These are phyloP conservation scores for Cheilosia impressa DNA, from an alignment of 2,888 invertebrate species.

Conservation along the genomic window DNA sequence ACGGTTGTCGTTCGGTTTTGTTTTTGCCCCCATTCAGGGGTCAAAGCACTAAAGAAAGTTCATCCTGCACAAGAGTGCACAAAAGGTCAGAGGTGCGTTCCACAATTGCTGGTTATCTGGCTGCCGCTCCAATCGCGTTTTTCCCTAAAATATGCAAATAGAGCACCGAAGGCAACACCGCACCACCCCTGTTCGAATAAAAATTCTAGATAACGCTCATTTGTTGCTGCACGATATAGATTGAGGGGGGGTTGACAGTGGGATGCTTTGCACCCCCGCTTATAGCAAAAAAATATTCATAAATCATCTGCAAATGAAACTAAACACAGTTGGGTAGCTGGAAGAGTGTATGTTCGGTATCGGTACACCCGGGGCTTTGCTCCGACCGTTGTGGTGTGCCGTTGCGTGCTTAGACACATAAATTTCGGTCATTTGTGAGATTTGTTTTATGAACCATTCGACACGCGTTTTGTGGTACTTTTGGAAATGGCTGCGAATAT, in stretches of 20 bases:
- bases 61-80: slow-evolving; percentile 43
- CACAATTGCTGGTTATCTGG: slow-evolving; percentile 36
- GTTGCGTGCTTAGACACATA: slow-evolving; percentile 68
- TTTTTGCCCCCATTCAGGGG: slow-evolving; percentile 1
- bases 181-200: slow-evolving; percentile 5
- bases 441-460: slow-evolving; percentile 74
- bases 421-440: slow-evolving; percentile 70
- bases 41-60: slow-evolving; percentile 39
- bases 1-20: slow-evolving; percentile 1
- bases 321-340: slow-evolving; percentile 37
- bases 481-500: slow-evolving; percentile 61
- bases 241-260: not conserved
- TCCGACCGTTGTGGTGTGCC: slow-evolving; percentile 5
- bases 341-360: not conserved
- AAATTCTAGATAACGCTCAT: slow-evolving; percentile 34
- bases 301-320: slow-evolving; percentile 63
- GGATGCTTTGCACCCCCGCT: not conserved
- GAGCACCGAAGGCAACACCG: not conserved
- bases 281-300: slow-evolving; percentile 34
- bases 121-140: slow-evolving; percentile 31
- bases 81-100: slow-evolving; percentile 39
- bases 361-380: not conserved
- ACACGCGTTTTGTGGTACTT: slow-evolving; percentile 73
- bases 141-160: slow-evolving; percentile 38
- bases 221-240: slow-evolving; percentile 30